These are phyloP conservation scores for Samia ricini DNA, from an alignment of 1,140 invertebrate genomes.

Conservation along the genomic window DNA sequence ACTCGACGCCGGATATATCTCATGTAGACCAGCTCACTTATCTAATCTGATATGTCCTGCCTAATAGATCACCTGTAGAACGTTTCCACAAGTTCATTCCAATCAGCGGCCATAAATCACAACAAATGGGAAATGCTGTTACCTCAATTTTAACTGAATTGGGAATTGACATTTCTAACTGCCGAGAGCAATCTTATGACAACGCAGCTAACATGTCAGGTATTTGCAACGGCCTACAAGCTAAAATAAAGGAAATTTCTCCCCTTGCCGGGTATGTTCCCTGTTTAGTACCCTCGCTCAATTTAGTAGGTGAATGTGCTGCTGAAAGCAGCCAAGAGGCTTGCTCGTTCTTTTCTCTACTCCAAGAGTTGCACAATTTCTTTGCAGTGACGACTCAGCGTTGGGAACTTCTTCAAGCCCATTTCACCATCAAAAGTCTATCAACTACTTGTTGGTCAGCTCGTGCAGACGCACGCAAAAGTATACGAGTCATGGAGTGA, in stretches of 20 bases:
- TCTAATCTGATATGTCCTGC: conserved; percentile 36
- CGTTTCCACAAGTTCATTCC: conserved; percentile 36
- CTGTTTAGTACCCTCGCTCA: conserved; percentile 26
- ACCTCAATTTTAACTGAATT: conserved; percentile 18
- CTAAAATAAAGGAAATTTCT: conserved; percentile 38
- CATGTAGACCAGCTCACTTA: conserved; percentile 44
- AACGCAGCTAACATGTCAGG: conserved; percentile 36
- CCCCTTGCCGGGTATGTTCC: conserved; percentile 16
- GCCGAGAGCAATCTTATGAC: conserved; percentile 36
- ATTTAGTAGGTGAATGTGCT: conserved; percentile 44
- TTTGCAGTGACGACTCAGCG: not conserved
- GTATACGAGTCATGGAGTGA: conserved; percentile 21
- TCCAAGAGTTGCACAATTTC: too few species aligned
- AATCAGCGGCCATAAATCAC: conserved; percentile 24
- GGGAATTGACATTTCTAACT: conserved; percentile 25
- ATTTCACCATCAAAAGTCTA: conserved; percentile 19
- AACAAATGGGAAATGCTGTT: conserved; percentile 29
- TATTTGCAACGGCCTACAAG: conserved; percentile 28
- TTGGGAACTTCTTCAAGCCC: not conserved
- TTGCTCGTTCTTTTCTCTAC: conserved; percentile 23
- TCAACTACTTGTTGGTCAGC: conserved; percentile 23
- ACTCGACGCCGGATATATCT: too few species aligned
- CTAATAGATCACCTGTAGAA: conserved; percentile 28
- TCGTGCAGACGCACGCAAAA: conserved; percentile 20
- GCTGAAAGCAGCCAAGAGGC: conserved; percentile 27